Evolutionary conservation across 1,140 invertebrate species (phyloP).

Genomic region (Oncopodura yosiiana): DNA sequence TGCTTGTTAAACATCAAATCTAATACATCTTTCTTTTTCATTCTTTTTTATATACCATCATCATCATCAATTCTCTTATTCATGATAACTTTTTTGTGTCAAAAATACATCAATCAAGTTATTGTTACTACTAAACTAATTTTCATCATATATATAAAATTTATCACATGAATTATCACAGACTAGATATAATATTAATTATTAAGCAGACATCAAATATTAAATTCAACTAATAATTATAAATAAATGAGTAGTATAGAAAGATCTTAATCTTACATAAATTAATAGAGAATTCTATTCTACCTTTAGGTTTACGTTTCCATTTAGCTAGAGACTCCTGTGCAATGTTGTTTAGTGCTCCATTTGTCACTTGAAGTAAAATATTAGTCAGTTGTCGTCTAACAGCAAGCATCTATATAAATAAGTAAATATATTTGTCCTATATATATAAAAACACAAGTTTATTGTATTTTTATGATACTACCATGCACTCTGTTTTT

Average conservation of each 20-base stretch:
- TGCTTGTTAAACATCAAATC: conserved; percentile 6
- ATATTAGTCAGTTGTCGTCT: conserved; percentile 80
- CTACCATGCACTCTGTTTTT: neutral
- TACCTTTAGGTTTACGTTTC: conserved; percentile 52
- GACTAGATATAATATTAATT: neutral
- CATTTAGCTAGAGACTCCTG: conserved; percentile 58
- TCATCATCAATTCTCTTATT: conserved; percentile 10
- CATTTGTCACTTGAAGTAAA: conserved; percentile 81
- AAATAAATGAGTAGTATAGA: neutral
- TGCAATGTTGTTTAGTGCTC: conserved; percentile 71
- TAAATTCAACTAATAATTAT: neutral
- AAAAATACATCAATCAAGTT: neutral
- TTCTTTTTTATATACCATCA: neutral
- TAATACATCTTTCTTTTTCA: neutral
- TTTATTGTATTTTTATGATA: conserved; percentile 16
- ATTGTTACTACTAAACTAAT: neutral
- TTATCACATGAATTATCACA: conserved; percentile 1
- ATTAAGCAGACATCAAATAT: neutral
- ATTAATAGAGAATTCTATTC: neutral
- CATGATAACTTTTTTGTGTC: neutral
- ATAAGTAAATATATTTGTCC: conserved; percentile 1
- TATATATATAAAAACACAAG: conserved; percentile 8
- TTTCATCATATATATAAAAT: conserved; percentile 6
- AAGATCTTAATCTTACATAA: neutral
- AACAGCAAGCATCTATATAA: conserved; percentile 71